phyloP scores from a whole-genome alignment of 2,797 vertebrate genomes.

The Malacoctenus gilli region DNA sequence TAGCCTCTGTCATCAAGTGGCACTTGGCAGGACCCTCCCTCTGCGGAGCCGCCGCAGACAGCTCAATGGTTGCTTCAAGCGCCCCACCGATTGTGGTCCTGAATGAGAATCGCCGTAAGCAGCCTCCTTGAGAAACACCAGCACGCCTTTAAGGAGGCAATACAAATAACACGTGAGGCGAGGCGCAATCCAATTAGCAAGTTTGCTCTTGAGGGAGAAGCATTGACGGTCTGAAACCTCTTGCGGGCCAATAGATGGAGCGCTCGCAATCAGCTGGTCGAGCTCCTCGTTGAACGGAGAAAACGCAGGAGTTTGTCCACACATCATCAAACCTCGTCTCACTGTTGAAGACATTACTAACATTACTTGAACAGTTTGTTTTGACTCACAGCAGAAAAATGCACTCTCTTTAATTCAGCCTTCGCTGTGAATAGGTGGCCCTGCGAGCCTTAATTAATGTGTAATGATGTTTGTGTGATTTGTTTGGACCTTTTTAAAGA shows the following conservation, averaged over 20 bases:
- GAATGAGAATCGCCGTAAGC: constrained; percentile 69
- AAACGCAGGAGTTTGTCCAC: constrained; percentile 37
- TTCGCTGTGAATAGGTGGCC: constrained; percentile 36
- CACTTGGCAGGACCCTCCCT: constrained; percentile 44
- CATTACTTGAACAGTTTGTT: constrained; percentile 41
- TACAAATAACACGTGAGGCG: constrained; percentile 36
- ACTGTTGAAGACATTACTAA: constrained; percentile 31
- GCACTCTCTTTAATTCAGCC: constrained; percentile 52
- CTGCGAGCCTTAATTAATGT: constrained; percentile 63
- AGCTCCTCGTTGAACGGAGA: constrained; percentile 22
- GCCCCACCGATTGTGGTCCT: constrained; percentile 49
- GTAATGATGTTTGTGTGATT: constrained; percentile 49
- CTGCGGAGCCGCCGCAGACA: constrained; percentile 29
- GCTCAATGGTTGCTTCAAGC: constrained; percentile 56
- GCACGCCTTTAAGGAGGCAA: constrained; percentile 59
- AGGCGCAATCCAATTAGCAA: constrained; percentile 63
- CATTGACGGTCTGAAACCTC: constrained; percentile 39
- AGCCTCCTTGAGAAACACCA: constrained; percentile 61
- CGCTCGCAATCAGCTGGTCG: constrained; percentile 14
- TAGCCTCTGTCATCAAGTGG: constrained; percentile 61
- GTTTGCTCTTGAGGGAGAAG: constrained; percentile 50
- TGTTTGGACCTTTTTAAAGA: constrained; percentile 59
- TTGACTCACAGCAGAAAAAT: constrained; percentile 41
- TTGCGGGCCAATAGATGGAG: constrained; percentile 28
- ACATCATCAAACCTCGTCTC: constrained; percentile 13